These are phyloP conservation scores for Phytoseiulus persimilis DNA, from an alignment of 2,888 invertebrate genomes.

Conservation along the genomic window DNA sequence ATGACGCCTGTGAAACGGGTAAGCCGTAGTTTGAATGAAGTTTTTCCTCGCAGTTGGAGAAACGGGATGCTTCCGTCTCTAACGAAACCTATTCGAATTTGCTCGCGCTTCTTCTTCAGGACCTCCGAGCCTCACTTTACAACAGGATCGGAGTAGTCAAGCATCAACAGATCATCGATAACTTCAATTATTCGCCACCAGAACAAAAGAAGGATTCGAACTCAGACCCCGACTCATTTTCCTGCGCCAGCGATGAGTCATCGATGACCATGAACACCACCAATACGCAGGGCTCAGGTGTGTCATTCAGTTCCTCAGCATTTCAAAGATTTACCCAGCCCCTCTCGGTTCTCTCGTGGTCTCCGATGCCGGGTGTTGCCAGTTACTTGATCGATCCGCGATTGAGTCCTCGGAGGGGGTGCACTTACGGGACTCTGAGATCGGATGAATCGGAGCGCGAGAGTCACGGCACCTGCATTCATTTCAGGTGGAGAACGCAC, in stretches of 20 bases:
- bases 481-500: not conserved
- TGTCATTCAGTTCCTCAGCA: not conserved
- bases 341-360: not conserved
- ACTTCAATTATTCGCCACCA: slow-evolving; percentile 25
- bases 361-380: no score
- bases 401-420: no score
- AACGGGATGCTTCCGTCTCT: not conserved
- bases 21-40: not conserved
- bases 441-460: no score
- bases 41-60: not conserved
- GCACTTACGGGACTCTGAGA: no score
- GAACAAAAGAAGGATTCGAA: slow-evolving; percentile 25
- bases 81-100: no score
- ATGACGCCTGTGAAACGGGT: slow-evolving; percentile 13
- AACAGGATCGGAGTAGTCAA: slow-evolving; percentile 27
- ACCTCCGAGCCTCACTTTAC: slow-evolving; percentile 10
- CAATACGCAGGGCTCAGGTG: slow-evolving; percentile 17
- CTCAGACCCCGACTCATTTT: slow-evolving; percentile 18
- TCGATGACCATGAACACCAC: not conserved
- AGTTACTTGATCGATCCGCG: no score
- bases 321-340: not conserved
- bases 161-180: slow-evolving; percentile 12
- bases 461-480: no score
- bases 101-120: not conserved
- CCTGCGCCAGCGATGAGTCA: slow-evolving; percentile 8